Evolutionary conservation across 2,888 invertebrate species (phyloP), one percentile per base, ranked within the genome.

Genomic region (Nomada ruficornis): DNA sequence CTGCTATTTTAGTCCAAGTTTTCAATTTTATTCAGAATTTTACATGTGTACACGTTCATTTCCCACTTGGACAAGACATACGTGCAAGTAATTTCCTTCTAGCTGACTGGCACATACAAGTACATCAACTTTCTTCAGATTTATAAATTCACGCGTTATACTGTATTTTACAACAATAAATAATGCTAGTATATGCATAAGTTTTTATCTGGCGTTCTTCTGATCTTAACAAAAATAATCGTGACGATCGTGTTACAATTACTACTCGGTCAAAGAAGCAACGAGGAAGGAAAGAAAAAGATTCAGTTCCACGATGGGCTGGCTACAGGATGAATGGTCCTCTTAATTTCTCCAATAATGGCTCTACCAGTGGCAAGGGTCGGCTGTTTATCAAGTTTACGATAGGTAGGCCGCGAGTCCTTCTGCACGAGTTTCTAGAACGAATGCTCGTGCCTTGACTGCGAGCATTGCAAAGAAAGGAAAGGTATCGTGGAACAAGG

Each of bases 271-370:
- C 69, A 74, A 67, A 67, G 63, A 62, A 63, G 50, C 70, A 57
- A 36, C 23, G 77, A 70, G 64, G 77, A 74, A 70, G 77, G 63
- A 80, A 75, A 76, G 63, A 80, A 55, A 76, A 62, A 83, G 65
- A 77, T 77, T 71, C 80, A 59, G 77, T 76, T 64, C 60, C 68
- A 26, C 82, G 80, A 74, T 78, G 77, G 71, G 77, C 80, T 80
- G 83, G 70, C 76, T 69, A 63, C 57, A 80, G 85, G 84, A 91
- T 91, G 86, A 87, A 91, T 91, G 88, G 89, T 88, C 89, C 91
- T 90, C 91, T 91, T 91, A 90, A 91, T 91, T 91, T 91, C 90
- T 90, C 90, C 91, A 91, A 91, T 91, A 91, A 91, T 90, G 90
- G 90, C 81, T 76, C 84, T 82, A 81, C 78, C 87, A 54, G 85